Percentiles rank a stretch among this genome's conserved stretches.
These are phyloP conservation scores for Rhagonycha lutea DNA, from an alignment of 2,888 invertebrate species.

Conservation along the genomic window DNA sequence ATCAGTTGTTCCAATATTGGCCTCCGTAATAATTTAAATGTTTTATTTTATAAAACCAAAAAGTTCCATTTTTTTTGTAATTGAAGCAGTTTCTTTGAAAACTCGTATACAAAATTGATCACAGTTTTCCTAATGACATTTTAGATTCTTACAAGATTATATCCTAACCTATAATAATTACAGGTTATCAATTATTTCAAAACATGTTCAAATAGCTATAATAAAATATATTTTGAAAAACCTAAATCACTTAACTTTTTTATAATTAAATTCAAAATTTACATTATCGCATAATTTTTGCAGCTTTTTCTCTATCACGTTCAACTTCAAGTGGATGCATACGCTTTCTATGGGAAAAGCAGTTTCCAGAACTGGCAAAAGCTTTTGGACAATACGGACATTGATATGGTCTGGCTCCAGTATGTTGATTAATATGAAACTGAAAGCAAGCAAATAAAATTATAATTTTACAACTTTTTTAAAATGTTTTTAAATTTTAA, in stretches of 20 bases:
- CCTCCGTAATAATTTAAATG: neutral
- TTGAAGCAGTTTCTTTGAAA: slow-evolving; percentile 4
- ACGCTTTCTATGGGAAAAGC: slow-evolving; percentile 72
- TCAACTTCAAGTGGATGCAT: slow-evolving; percentile 71
- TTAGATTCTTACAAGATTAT: slow-evolving; percentile 5
- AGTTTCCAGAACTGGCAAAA: slow-evolving; percentile 74
- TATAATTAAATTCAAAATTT: slow-evolving; percentile 4
- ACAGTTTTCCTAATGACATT: slow-evolving; percentile 37
- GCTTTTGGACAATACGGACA: slow-evolving; percentile 75
- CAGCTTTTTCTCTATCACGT: slow-evolving; percentile 59
- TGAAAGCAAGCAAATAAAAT: slow-evolving; percentile 40
- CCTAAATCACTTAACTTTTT: slow-evolving; percentile 3
- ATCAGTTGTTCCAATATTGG: neutral
- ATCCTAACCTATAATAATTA: neutral
- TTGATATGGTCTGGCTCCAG: slow-evolving; percentile 73
- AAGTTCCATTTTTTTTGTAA: neutral
- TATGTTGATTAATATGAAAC: slow-evolving; percentile 77
- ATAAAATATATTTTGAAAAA: slow-evolving; percentile 6
- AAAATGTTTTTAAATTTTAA: too few relatives aligned
- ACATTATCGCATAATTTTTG: slow-evolving; percentile 61
- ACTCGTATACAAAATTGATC: slow-evolving; percentile 49
- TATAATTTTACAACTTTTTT: neutral
- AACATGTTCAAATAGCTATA: slow-evolving; percentile 1
- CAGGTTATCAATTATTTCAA: neutral
- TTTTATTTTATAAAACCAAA: neutral